A percentile compares a stretch with the other conserved stretches of the same genome.
Evolutionary conservation across 2,797 vertebrate genomes (phyloP).

Genomic region (Cirrhinus molitorella): DNA sequence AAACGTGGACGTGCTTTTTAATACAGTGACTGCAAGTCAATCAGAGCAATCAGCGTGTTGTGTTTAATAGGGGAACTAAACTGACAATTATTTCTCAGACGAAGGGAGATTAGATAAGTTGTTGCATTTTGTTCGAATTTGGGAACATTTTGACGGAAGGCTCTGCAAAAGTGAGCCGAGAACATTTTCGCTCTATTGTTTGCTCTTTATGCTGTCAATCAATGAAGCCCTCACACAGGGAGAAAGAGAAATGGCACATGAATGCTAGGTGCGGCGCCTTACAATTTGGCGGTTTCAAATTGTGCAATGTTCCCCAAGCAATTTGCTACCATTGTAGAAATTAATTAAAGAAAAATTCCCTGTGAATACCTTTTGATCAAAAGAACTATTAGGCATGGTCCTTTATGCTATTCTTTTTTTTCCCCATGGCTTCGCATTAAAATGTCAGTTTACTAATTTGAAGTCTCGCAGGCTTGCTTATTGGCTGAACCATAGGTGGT

Average conservation of each 20-base stretch:
- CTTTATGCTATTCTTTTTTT: constrained; percentile 47
- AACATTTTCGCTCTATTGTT: constrained; percentile 63
- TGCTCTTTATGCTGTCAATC: constrained; percentile 63
- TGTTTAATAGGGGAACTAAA: constrained; percentile 30
- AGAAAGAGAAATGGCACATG: constrained; percentile 58
- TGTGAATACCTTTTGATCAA: constrained; percentile 57
- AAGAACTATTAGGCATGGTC: constrained; percentile 54
- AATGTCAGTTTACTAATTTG: constrained; percentile 61
- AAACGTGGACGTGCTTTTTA: neutral
- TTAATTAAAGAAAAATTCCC: constrained; percentile 62
- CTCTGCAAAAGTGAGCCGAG: constrained; percentile 39
- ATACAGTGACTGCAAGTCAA: neutral
- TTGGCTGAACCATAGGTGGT: constrained; percentile 69
- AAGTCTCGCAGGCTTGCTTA: constrained; percentile 60
- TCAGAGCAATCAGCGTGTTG: constrained; percentile 17
- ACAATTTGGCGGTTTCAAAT: constrained; percentile 60
- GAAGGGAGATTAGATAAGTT: constrained; percentile 62
- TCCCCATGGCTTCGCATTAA: constrained; percentile 56
- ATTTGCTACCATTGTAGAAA: constrained; percentile 60
- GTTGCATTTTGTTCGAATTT: constrained; percentile 56
- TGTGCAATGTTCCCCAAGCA: constrained; percentile 60
- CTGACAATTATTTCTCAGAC: constrained; percentile 59
- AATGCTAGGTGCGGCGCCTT: constrained; percentile 58
- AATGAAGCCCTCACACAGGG: constrained; percentile 53
- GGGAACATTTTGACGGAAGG: constrained; percentile 53